Conservation (phyloP, 2,797 vertebrate genomes). For the Etheostoma nigrum region DNA sequence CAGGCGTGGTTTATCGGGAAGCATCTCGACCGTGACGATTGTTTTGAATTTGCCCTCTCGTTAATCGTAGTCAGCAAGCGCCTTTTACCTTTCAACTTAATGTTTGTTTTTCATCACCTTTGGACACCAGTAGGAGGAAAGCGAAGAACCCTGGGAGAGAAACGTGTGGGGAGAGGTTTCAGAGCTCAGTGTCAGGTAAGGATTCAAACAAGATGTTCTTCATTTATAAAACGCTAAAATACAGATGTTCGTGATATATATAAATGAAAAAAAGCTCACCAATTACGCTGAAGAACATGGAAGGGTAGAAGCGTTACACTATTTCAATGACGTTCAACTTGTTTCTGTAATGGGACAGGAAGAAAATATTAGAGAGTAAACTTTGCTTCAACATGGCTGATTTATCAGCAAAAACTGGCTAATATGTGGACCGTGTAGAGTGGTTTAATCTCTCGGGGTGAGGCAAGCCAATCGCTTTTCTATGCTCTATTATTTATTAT, state of each 20-base stretch:
- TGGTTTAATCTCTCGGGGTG: neutral
- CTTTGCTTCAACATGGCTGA: neutral
- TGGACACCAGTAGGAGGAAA: slow-evolving; percentile 52
- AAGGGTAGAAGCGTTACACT: slow-evolving; percentile 69
- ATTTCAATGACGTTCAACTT: slow-evolving; percentile 76
- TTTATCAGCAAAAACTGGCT: neutral
- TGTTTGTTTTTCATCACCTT: slow-evolving; percentile 47
- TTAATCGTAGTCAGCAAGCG: slow-evolving; percentile 45
- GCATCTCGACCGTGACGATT: slow-evolving; percentile 3
- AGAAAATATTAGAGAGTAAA: slow-evolving; percentile 1
- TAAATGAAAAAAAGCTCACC: slow-evolving; percentile 69
- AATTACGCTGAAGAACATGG: slow-evolving; percentile 41
- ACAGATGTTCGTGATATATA: neutral
- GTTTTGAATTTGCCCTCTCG: slow-evolving; percentile 8
- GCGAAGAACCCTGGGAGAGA: slow-evolving; percentile 52
- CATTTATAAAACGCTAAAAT: neutral
- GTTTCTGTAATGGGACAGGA: slow-evolving; percentile 73
- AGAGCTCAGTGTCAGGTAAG: neutral
- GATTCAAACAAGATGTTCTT: neutral
- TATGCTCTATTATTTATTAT: no score
- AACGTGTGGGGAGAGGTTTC: neutral
- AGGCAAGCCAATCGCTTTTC: neutral
- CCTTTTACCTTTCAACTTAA: slow-evolving; percentile 53
- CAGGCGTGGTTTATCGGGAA: slow-evolving; percentile 48
- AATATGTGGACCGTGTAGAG: no score